phyloP scores from a whole-genome alignment of 2,888 invertebrate genomes.

The Scaptomyza tumidula region DNA sequence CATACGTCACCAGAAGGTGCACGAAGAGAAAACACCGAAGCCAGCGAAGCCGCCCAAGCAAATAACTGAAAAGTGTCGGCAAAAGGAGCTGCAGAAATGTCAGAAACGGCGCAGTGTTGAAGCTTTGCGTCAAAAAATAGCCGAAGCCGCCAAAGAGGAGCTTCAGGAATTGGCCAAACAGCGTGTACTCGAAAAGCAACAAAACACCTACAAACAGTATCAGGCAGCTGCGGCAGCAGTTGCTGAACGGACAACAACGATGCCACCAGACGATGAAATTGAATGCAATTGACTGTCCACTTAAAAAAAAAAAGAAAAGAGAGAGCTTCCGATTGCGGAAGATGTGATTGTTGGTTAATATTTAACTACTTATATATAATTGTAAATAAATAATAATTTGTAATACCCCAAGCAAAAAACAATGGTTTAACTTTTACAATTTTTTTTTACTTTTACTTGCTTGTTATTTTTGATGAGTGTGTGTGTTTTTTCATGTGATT shows the following conservation, averaged over 20 bases:
- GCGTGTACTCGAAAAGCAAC: slow-evolving; percentile 54
- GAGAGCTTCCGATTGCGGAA: slow-evolving; percentile 1
- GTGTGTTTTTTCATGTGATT: slow-evolving; percentile 31
- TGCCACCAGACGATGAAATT: background rate
- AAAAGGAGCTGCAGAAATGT: slow-evolving; percentile 73
- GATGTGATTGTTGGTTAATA: slow-evolving; percentile 60
- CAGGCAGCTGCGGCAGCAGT: slow-evolving; percentile 48
- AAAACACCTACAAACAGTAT: slow-evolving; percentile 69
- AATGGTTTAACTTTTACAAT: slow-evolving; percentile 40
- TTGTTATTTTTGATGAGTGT: slow-evolving; percentile 73
- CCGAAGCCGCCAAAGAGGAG: slow-evolving; percentile 77
- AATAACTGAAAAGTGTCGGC: slow-evolving; percentile 62
- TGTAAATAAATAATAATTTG: slow-evolving; percentile 14
- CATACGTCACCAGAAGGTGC: slow-evolving; percentile 82
- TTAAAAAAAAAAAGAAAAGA: background rate
- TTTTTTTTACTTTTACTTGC: slow-evolving; percentile 76
- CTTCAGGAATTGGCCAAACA: slow-evolving; percentile 67
- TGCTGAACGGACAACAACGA: slow-evolving; percentile 1
- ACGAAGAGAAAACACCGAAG: slow-evolving; percentile 66
- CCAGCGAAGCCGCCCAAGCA: slow-evolving; percentile 44
- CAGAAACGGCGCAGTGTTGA: slow-evolving; percentile 72
- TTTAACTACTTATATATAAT: slow-evolving; percentile 53
- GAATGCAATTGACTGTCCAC: background rate
- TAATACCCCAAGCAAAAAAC: slow-evolving; percentile 3
- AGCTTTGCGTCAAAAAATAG: slow-evolving; percentile 71